phyloP scores from a whole-genome alignment of 2,797 vertebrate species.

The Xenentodon cancila region DNA sequence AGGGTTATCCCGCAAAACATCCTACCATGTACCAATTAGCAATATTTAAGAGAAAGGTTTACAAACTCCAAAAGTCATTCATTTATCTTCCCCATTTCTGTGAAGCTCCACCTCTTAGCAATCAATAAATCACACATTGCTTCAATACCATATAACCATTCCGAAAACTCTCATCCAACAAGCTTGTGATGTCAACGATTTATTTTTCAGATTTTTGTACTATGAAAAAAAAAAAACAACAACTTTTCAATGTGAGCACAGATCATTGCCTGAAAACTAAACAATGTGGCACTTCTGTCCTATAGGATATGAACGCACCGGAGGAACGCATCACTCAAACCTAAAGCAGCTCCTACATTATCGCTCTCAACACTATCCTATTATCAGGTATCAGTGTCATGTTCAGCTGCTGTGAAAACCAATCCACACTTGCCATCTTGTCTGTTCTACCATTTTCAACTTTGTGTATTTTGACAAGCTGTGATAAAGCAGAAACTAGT shows the following conservation, averaged over 20 bases:
- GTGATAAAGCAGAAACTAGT: constrained; percentile 44
- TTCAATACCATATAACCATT: background rate
- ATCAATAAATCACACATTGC: too few relatives aligned
- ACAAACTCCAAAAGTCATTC: too few relatives aligned
- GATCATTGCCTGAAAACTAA: background rate
- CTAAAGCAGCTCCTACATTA: constrained; percentile 17
- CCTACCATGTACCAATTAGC: too few relatives aligned
- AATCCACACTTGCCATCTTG: constrained; percentile 58
- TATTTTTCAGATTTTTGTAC: constrained; percentile 9
- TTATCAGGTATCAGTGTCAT: constrained; percentile 58
- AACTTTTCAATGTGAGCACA: background rate
- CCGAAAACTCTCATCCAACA: constrained; percentile 3
- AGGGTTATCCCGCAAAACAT: too few relatives aligned
- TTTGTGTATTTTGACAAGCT: constrained; percentile 59
- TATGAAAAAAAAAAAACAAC: background rate
- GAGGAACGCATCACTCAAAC: constrained; percentile 9
- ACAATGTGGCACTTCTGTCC: background rate
- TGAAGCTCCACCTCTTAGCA: too few relatives aligned
- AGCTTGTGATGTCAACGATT: background rate
- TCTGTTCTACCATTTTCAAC: constrained; percentile 54
- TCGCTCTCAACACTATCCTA: constrained; percentile 26
- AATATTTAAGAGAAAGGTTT: too few relatives aligned
- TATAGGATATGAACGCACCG: background rate
- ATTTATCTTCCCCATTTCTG: too few relatives aligned
- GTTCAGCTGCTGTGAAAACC: constrained; percentile 62